Evolutionary conservation across 2,797 vertebrate genomes (phyloP).

Genomic region (Sebastes variabilis): DNA sequence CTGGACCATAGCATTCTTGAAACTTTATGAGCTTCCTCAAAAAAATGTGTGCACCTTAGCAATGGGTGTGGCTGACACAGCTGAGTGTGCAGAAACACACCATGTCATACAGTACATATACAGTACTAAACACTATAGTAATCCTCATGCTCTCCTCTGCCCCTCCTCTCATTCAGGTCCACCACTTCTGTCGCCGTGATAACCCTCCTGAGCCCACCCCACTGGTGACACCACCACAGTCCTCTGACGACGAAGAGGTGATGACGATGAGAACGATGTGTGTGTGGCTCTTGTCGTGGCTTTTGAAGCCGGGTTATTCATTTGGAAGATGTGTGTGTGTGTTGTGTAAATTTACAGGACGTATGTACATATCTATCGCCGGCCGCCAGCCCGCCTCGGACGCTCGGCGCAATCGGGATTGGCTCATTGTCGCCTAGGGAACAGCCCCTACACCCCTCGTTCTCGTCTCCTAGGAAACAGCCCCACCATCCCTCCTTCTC

Average conservation of each 20-base stretch:
- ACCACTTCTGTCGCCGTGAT: constrained; percentile 84
- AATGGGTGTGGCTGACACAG: not conserved
- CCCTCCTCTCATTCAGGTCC: constrained; percentile 69
- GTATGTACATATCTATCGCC: constrained; percentile 51
- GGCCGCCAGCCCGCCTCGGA: constrained; percentile 61
- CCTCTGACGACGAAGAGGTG: constrained; percentile 88
- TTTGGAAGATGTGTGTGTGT: not conserved
- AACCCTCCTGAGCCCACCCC: constrained; percentile 64
- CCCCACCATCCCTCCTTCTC: constrained; percentile 87
- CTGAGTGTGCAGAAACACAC: not conserved
- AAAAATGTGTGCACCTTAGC: too few species aligned
- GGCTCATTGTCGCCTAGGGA: constrained; percentile 73
- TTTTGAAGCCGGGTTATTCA: not conserved
- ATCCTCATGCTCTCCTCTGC: not conserved
- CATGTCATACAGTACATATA: not conserved
- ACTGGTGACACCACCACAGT: constrained; percentile 80
- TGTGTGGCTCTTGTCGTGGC: not conserved
- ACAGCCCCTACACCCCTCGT: constrained; percentile 84
- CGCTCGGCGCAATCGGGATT: constrained; percentile 56
- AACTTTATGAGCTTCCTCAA: not conserved
- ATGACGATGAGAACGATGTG: not conserved
- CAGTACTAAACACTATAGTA: too few species aligned
- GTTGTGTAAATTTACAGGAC: constrained; percentile 34
- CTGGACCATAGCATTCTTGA: not conserved
- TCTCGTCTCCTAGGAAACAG: constrained; percentile 84